Evolutionary conservation across 1,140 invertebrate genomes (phyloP), one percentile per base, ranked within the genome.

Genomic region (Drosophila gunungcola): DNA sequence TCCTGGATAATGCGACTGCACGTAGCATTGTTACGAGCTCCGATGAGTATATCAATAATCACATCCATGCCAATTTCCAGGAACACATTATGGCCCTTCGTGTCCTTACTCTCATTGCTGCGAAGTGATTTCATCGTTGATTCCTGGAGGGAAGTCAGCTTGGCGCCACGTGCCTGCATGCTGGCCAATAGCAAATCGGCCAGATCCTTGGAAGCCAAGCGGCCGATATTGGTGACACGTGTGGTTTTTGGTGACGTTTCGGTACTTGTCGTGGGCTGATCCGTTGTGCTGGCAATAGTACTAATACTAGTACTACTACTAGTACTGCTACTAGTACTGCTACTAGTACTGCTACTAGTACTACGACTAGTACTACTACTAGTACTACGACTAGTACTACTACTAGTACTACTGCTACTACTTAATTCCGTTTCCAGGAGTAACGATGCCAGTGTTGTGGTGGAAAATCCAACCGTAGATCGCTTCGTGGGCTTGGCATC

Each of bases 171-270:
- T 9, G 84, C 83, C 53, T 88, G 79, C 72, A 89, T 88, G 60
- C 83, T 88, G 52, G 83, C 84, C 58, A 77, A 10, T 0, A 88
- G 83, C 3, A 88, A 51, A 67, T 88, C 83, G n/a, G 83, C 83
- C 25, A 88, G 43, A 73, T 88, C 83, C 60, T 89, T 88, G 36
- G 84, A 80, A 1, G 84, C 83, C 76, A 88, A 38, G 3, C 72
- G 62, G 11, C 83, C 83, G 0, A 88, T 76, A 11, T 89, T 62
- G 2, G 52, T 77, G 4, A 55, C 43, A 0, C 55, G 52, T 4
- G 57, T 29, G 2, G 25, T 25, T 2, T 29, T 45, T 2, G 3
- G 25, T 0, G 52, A 1, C 0, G 41, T 4, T 21, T 49, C 48
- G 32, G 41, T 52, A n/a, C 29, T 36, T 1, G 42, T 56, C 0